A percentile compares a stretch with the other conserved stretches of the same genome.
phyloP scores from a whole-genome alignment of 1,140 invertebrate species.

The Pemphigus obesinymphae region DNA sequence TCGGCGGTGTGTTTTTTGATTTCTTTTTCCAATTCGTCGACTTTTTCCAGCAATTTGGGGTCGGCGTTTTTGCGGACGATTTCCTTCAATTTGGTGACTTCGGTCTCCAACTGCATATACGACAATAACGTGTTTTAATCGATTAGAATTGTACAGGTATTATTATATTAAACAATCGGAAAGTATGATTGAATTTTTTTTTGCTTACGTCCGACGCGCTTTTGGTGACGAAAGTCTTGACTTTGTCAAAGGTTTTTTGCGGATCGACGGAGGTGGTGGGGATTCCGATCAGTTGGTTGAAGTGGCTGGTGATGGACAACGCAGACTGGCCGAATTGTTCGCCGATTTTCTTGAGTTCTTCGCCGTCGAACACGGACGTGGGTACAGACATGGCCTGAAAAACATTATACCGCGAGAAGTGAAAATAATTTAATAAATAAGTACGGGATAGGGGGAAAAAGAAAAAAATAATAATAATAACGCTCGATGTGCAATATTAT shows the following conservation, averaged over 20 bases:
- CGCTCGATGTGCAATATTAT: too few relatives aligned
- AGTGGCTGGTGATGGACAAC: neutral
- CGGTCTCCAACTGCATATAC: neutral
- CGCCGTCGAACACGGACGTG: neutral
- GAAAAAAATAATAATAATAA: too few relatives aligned
- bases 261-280: neutral
- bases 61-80: neutral
- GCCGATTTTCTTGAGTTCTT: neutral
- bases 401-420: neutral
- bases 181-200: too few relatives aligned
- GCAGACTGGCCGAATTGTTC: neutral
- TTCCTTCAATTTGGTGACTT: neutral
- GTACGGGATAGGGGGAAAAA: too few relatives aligned
- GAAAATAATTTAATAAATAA: neutral
- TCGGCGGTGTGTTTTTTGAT: neutral
- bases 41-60: neutral
- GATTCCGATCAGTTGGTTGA: neutral
- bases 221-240: neutral
- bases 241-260: neutral
- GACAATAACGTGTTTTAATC: too few relatives aligned
- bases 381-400: neutral
- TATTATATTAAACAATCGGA: too few relatives aligned
- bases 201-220: neutral
- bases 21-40: slow-evolving; percentile 15
- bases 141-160: too few relatives aligned